Evolutionary conservation across 2,888 invertebrate genomes (phyloP).

Genomic region (Melitaea athalia): DNA sequence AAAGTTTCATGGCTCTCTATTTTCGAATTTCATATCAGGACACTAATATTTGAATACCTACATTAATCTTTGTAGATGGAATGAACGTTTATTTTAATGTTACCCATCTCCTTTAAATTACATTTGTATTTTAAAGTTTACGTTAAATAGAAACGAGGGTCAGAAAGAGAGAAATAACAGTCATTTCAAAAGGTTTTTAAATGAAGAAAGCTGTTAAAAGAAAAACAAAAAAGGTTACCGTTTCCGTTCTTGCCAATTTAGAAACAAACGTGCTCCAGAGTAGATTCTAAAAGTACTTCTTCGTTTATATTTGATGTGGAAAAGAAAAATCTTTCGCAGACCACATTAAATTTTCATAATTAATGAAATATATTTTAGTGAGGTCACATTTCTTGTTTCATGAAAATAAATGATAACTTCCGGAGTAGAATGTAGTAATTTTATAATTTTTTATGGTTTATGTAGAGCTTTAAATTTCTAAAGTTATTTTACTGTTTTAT

Average conservation of each 20-base stretch:
- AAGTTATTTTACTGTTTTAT: too few relatives aligned
- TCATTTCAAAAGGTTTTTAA: constrained; percentile 5
- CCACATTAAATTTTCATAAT: not conserved
- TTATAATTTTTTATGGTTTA: not conserved
- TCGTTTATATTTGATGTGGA: constrained; percentile 17
- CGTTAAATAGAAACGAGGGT: not conserved
- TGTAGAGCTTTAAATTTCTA: too few relatives aligned
- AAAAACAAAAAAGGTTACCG: constrained; percentile 25
- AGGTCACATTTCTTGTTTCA: not conserved
- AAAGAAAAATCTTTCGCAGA: constrained; percentile 7
- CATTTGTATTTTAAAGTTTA: not conserved
- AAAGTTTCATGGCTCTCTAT: too few relatives aligned
- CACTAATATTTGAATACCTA: too few relatives aligned
- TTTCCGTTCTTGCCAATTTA: constrained; percentile 23
- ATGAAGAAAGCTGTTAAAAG: constrained; percentile 14
- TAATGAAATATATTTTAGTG: constrained; percentile 11
- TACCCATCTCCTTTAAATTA: not conserved
- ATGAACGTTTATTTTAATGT: too few relatives aligned
- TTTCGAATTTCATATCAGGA: too few relatives aligned
- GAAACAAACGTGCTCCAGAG: constrained; percentile 18
- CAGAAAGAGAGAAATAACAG: constrained; percentile 7
- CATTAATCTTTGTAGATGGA: too few relatives aligned
- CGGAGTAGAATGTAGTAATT: not conserved
- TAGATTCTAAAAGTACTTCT: constrained; percentile 13
- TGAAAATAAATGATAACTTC: not conserved